Conservation (phyloP, 2,797 vertebrate species). For the Microcaecilia unicolor region DNA sequence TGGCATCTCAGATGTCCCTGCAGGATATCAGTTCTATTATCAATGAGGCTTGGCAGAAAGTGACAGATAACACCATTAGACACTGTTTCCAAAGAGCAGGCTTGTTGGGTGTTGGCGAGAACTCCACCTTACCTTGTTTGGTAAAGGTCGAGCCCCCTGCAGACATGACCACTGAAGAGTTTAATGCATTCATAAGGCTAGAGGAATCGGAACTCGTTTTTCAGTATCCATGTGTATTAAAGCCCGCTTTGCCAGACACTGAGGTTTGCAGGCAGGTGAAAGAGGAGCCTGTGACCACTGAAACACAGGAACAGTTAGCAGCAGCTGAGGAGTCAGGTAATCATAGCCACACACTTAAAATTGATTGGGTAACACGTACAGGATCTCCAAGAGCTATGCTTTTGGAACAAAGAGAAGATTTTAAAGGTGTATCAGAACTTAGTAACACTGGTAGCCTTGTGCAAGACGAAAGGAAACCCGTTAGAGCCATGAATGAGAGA, state of each 20-base stretch:
- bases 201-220: too few species aligned
- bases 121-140: background rate
- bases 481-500: background rate
- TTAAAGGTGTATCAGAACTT: too few species aligned
- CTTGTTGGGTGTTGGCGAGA: conserved; percentile 11
- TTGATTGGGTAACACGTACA: too few species aligned
- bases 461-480: background rate
- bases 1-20: background rate
- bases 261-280: background rate
- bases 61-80: conserved; percentile 1
- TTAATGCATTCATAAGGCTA: conserved; percentile 26
- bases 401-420: too few species aligned
- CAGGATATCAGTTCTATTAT: conserved; percentile 11
- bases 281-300: background rate
- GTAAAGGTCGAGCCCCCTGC: background rate
- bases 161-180: conserved; percentile 20
- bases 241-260: too few species aligned
- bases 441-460: too few species aligned
- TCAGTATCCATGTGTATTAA: too few species aligned
- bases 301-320: too few species aligned
- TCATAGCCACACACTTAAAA: too few species aligned
- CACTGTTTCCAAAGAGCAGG: conserved; percentile 3
- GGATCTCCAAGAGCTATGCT: too few species aligned
- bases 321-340: too few species aligned
- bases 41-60: conserved; percentile 9